A percentile compares a stretch with the other conserved stretches of the same genome.
Conservation (phyloP, 2,797 vertebrate species). For the Menidia menidia region DNA sequence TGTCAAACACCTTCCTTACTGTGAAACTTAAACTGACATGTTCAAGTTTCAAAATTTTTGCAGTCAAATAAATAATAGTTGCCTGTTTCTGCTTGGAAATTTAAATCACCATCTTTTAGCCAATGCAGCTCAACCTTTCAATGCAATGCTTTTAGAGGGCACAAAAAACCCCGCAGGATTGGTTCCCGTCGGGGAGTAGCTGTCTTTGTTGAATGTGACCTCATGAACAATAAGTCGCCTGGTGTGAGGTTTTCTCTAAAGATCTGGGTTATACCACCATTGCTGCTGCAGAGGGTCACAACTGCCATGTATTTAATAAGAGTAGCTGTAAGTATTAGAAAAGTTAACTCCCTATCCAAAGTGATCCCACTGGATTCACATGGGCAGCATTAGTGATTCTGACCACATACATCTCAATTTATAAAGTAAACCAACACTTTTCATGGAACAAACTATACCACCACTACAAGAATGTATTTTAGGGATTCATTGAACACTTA, state of each 20-base stretch:
- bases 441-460: constrained; percentile 62
- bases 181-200: constrained; percentile 29
- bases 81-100: constrained; percentile 29
- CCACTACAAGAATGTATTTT: constrained; percentile 64
- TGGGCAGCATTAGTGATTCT: constrained; percentile 65
- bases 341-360: constrained; percentile 13
- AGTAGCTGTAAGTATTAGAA: constrained; percentile 24
- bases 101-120: constrained; percentile 14
- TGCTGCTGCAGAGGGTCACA: constrained; percentile 33
- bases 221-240: constrained; percentile 67
- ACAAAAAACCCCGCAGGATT: constrained; percentile 32
- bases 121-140: constrained; percentile 24
- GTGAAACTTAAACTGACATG: constrained; percentile 25
- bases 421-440: constrained; percentile 69
- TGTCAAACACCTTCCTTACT: constrained; percentile 20
- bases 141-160: constrained; percentile 32
- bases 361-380: constrained; percentile 46
- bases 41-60: not conserved
- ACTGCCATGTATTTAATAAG: constrained; percentile 23
- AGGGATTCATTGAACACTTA: constrained; percentile 62
- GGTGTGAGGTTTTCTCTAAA: constrained; percentile 52
- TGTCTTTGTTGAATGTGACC: constrained; percentile 68
- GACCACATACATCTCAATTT: constrained; percentile 74
- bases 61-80: constrained; percentile 19
- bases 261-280: constrained; percentile 56